phyloP scores from a whole-genome alignment of 2,113 vertebrate species.

The Phyllostomus hastatus region DNA sequence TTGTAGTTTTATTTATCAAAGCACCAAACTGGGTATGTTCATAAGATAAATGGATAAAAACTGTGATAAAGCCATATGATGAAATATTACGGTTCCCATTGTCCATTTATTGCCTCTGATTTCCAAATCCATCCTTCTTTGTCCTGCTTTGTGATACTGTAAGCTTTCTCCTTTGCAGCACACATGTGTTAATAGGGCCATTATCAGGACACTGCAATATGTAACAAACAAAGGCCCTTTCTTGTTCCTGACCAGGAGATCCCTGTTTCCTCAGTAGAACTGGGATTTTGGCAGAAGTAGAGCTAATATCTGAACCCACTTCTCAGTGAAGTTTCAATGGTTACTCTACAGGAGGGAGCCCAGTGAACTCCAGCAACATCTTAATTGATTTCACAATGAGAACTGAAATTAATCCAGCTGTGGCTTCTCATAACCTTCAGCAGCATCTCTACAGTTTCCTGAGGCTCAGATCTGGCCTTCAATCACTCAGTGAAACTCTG shows the following conservation, averaged over 20 bases:
- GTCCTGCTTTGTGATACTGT: too few relatives aligned
- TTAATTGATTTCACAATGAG: neutral
- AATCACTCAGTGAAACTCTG: neutral
- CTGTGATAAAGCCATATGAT: too few relatives aligned
- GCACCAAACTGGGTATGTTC: too few relatives aligned
- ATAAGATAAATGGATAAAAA: too few relatives aligned
- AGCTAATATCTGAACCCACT: neutral
- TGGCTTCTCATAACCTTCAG: neutral
- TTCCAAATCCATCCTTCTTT: neutral
- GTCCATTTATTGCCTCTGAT: neutral
- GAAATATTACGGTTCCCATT: neutral
- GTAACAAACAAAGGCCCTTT: neutral
- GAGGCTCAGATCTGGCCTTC: neutral
- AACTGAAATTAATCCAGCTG: neutral
- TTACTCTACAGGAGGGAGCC: neutral
- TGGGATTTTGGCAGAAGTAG: too few relatives aligned
- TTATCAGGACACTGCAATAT: neutral
- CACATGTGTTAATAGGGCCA: neutral
- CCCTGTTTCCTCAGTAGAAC: neutral
- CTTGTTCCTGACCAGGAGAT: neutral
- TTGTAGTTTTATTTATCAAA: too few relatives aligned
- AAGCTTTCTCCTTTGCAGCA: neutral
- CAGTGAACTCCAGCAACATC: neutral
- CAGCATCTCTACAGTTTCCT: neutral
- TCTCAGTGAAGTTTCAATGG: neutral